Percentiles rank a stretch among this genome's conserved stretches.
These are phyloP conservation scores for Formicarius rufipectus DNA, from an alignment of 2,113 vertebrate genomes.

Conservation along the genomic window DNA sequence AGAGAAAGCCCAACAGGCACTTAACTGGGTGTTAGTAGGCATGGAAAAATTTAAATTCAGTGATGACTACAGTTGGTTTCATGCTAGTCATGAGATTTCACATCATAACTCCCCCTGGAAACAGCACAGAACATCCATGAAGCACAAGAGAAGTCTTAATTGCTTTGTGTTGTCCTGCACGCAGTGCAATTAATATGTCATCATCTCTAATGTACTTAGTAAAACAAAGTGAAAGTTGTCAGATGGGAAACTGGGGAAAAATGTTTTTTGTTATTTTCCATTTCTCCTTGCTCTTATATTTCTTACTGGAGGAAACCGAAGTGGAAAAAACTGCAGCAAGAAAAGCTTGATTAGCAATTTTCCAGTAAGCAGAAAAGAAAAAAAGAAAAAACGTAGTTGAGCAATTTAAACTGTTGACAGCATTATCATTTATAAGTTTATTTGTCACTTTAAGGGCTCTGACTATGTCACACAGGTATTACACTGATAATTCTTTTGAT, in stretches of 20 bases:
- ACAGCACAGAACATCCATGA: neutral
- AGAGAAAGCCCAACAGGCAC: neutral
- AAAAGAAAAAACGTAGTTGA: too few relatives aligned
- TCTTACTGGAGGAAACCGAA: neutral
- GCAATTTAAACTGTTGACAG: neutral
- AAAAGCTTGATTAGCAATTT: neutral
- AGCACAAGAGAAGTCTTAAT: slow-evolving; percentile 8
- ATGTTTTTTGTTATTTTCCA: neutral
- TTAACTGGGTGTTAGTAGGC: neutral
- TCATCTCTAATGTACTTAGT: neutral
- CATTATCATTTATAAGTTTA: neutral
- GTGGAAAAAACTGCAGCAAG: neutral
- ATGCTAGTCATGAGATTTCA: slow-evolving; percentile 31
- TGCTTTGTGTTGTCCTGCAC: neutral
- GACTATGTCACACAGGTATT: neutral
- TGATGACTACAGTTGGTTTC: slow-evolving; percentile 2
- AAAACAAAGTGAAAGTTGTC: neutral
- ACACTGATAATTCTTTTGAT: neutral
- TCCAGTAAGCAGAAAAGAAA: neutral
- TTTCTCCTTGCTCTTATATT: neutral
- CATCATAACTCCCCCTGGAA: neutral
- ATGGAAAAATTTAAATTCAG: neutral
- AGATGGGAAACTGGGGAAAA: neutral
- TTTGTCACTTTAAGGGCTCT: neutral
- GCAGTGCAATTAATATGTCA: neutral